Percentiles rank a stretch among this genome's conserved stretches.
These are phyloP conservation scores for Varecia variegata DNA, from an alignment of 2,797 vertebrate species.

Conservation along the genomic window DNA sequence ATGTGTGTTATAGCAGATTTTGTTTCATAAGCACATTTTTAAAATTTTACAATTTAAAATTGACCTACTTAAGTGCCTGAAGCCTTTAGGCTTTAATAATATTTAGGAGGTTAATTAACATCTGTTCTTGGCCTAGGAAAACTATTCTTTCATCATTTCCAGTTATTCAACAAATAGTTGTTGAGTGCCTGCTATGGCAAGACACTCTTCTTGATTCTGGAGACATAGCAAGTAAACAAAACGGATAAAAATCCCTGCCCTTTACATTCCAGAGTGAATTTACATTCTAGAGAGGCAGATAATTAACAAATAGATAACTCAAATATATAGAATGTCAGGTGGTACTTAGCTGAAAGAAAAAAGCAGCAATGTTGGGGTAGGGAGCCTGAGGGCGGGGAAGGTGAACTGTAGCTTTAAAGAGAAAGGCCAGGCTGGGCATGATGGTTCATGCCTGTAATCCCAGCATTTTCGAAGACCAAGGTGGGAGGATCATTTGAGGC, in stretches of 20 bases:
- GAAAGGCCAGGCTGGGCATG: not conserved
- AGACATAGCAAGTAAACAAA: not conserved
- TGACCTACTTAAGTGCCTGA: not conserved
- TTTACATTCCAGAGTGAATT: not conserved
- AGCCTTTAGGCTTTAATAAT: conserved; percentile 43
- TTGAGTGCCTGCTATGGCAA: not conserved
- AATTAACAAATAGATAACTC: not conserved
- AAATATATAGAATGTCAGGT: not conserved
- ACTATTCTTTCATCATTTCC: conserved; percentile 26
- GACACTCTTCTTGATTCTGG: not conserved
- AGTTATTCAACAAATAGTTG: not conserved
- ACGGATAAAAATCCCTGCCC: not conserved
- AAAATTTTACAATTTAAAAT: conserved; percentile 41
- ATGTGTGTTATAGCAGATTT: not conserved
- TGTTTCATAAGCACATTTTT: conserved; percentile 21
- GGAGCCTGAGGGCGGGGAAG: not conserved
- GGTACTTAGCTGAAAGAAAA: not conserved
- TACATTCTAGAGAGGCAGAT: not conserved
- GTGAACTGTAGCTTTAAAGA: not conserved
- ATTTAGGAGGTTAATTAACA: conserved; percentile 29
- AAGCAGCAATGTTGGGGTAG: not conserved
- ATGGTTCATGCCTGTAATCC: not conserved
- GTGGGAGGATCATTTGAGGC: not conserved
- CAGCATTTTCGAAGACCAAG: not conserved
- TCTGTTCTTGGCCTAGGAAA: not conserved